Base-by-base conservation (phyloP, 2,797 vertebrate species). In the Mallotus villosus region DNA sequence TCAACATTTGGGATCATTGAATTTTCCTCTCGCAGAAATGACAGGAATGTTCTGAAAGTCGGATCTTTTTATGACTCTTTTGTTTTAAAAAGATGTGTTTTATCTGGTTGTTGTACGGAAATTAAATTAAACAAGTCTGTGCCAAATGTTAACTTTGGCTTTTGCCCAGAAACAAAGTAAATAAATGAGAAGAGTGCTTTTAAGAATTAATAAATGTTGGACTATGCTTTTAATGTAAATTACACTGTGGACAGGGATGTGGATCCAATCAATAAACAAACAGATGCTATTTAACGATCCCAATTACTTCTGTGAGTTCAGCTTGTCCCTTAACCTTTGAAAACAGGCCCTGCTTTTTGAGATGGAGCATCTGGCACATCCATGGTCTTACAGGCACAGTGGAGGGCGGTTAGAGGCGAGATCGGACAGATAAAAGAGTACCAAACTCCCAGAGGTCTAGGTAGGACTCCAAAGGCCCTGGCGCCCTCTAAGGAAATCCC, bases 381-480 rank as follows among this genome's bases (percentile, higher is more conserved):
- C 32, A 24, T 61, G 29, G 32, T 53, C 65, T 72, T 69, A 72
- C 60, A 74, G 55, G 68, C 62, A 65, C 49, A 22, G 63, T 21
- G 70, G 74, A 76, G 77, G 77, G 75, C 72, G 65, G 63, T 65
- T 9, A n/a, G 74, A 62, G 67, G 68, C 59, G 74, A 61, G 57
- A 58, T 55, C 46, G 69, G 70, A 46, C 72, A 68, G 77, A 85
- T 81, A 83, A 80, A 81, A 49, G 67, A 75, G 75, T 53, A 59
- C 37, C 8, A 19, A 19, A 41, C 24, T 12, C 14, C 51, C 51
- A n/a, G 19, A 55, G 19, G 51, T 19, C 67, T 62, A 76, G 76
- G 68, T 74, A 80, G 74, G 74, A 60, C 66, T 72, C 74, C 67
- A 51, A 57, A 61, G 58, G 29, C 16, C 16, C 61, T 17, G 57